Evolutionary conservation across 2,888 invertebrate genomes (phyloP), one percentile per base, ranked within the genome.

Genomic region (Eupeodes latifasciatus): DNA sequence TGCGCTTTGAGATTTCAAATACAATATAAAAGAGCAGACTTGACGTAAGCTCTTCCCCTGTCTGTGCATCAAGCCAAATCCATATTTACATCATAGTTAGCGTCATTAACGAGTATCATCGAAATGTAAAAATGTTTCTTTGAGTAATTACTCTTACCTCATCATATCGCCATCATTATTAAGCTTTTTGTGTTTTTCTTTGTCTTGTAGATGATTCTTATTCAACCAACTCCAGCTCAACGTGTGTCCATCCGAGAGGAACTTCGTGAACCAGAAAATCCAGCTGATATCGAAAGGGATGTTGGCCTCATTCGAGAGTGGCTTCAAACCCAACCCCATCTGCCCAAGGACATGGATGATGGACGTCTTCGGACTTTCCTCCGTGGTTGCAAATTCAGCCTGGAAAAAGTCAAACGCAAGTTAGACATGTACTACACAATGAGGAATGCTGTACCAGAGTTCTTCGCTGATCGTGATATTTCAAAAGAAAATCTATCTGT

Each of bases 341-440:
- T 96, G 78, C 96, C 96, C 6, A 95, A 95, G 90, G 95, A 95
- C 90, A 95, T 96, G 94, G 95, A 97, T 93, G 97, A 97, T 93
- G 94, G 95, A 90, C 95, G 97, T 81, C 94, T 97, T 89, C 95
- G 96, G 95, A 97, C 97, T 78, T 97, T 97, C 94, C 95, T 98
- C 87, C 95, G 97, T 14, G 97, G 97, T 40, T 97, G 97, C 94
- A 97, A 97, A 94, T 97, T 97, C 94, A 97, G 97, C 76, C 92
- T 97, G 92, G 97, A 97, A 93, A 97, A 97, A 94, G 96, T 96
- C 93, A 97, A 97, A 94, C 95, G 95, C 91, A 97, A 97, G 93
- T 94, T 97, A 91, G 97, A 97, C 93, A 97, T 97, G 96, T 97
- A 97, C 94, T 97, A 97, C 93, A 97, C 97, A 11, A 97, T 97